Evolutionary conservation across 2,113 vertebrate species (phyloP), one percentile per base, ranked within the genome.

Genomic region (Salvelinus namaycush): DNA sequence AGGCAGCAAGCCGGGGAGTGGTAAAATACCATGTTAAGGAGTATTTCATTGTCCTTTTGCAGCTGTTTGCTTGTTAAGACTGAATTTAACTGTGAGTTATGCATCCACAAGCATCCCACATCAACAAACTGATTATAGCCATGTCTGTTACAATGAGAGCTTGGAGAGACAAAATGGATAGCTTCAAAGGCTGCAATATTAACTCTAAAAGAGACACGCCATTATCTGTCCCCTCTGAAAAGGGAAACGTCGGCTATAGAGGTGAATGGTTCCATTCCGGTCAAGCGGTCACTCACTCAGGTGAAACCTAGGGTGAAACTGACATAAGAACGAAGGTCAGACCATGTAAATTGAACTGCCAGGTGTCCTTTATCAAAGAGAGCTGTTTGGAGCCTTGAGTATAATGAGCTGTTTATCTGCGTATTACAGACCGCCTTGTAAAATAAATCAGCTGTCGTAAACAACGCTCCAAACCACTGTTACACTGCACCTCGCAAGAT

Each of bases 361-460:
- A 89, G 88, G 67, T 27, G 78, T 77, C 75, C 84, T 86, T 87
- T 87, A 90, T 91, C 86, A 87, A 90, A 89, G 85, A 74, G 70
- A 81, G 81, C 82, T 87, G 84, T 84, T 84, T 81, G 75, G 68
- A 81, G 82, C 75, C 79, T 73, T 34, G 27, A 79, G 80, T 76
- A 85, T 89, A 92, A 92, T 87, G 88, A 91, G 86, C 79, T 82
- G 79, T 93, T 93, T 92, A 94, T 92, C 93, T 85, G 91, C 86
- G 69, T 86, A 88, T 91, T 90, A 90, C 91, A 91, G 82, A 72
- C 83, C 66, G 83, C 81, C 82, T 76, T 77, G 51, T 72, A 90
- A 92, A 93, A 91, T 91, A 90, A 86, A 79, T 72, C 71, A 83
- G 86, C 78, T 84, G 76, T 82, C 79, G 80, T 74, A 68, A 83